These are phyloP conservation scores for Kradibia gibbosae DNA, from an alignment of 1,140 invertebrate genomes.

Conservation along the genomic window DNA sequence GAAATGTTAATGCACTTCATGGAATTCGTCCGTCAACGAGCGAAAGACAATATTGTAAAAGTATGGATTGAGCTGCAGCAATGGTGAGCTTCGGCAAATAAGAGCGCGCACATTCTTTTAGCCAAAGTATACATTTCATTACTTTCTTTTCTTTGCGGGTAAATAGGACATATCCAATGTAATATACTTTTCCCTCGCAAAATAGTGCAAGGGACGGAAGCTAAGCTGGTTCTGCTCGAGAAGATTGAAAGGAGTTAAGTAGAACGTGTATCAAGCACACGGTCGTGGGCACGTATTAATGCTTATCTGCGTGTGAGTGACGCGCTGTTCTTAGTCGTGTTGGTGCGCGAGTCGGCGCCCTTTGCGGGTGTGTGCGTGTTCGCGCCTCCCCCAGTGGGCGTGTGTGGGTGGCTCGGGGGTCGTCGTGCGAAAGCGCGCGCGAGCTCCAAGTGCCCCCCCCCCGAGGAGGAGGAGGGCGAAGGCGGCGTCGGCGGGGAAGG, in stretches of 20 bases:
- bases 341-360: background rate
- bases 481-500: background rate
- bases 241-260: slow-evolving; percentile 1
- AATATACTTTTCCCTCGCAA: slow-evolving; percentile 32
- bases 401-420: background rate
- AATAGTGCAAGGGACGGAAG: background rate
- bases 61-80: background rate
- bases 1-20: too few species aligned
- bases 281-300: background rate
- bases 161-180: slow-evolving; percentile 34
- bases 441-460: background rate
- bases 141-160: slow-evolving; percentile 11
- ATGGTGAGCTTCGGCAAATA: slow-evolving; percentile 1
- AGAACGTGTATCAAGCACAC: background rate
- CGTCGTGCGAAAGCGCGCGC: background rate
- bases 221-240: slow-evolving; percentile 8
- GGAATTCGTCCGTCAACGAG: background rate
- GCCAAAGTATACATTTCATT: background rate
- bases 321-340: background rate
- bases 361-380: background rate
- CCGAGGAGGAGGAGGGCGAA: too few species aligned
- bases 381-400: too few species aligned
- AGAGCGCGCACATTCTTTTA: background rate
- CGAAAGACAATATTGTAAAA: background rate
- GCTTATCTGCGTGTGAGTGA: background rate